Conservation (phyloP, 1,140 invertebrate species). For the Venturia canescens region DNA sequence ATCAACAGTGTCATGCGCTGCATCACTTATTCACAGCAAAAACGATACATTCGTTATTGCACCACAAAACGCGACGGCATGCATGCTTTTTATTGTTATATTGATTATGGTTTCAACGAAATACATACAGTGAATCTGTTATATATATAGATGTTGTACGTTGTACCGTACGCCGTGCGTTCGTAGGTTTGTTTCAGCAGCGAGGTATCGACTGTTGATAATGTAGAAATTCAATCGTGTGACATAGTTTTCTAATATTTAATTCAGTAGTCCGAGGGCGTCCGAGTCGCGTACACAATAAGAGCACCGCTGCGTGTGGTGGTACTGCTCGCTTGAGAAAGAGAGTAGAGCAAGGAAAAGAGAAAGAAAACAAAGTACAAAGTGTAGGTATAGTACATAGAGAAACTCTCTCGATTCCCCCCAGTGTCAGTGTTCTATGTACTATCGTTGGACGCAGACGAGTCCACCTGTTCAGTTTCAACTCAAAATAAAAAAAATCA, state of each 20-base stretch:
- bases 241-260: background rate
- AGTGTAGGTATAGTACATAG: conserved; percentile 15
- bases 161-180: too few species aligned
- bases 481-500: background rate
- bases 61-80: too few species aligned
- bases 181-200: background rate
- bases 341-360: background rate
- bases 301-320: conserved; percentile 56
- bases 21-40: too few species aligned
- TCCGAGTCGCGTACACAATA: background rate
- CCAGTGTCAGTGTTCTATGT: conserved; percentile 6
- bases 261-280: conserved; percentile 26
- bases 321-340: conserved; percentile 51
- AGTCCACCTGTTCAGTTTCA: conserved; percentile 49
- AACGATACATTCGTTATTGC: too few species aligned
- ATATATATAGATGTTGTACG: too few species aligned
- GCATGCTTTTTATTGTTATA: too few species aligned
- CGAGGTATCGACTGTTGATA: background rate
- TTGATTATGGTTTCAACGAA: too few species aligned
- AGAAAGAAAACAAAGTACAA: background rate
- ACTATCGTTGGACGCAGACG: conserved; percentile 23
- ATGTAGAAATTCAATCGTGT: conserved; percentile 6
- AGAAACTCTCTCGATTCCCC: background rate
- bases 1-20: too few species aligned
- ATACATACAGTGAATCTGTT: too few species aligned